Base-by-base conservation (phyloP, 1,140 invertebrate genomes). In the Caenorhabditis elegans region DNA sequence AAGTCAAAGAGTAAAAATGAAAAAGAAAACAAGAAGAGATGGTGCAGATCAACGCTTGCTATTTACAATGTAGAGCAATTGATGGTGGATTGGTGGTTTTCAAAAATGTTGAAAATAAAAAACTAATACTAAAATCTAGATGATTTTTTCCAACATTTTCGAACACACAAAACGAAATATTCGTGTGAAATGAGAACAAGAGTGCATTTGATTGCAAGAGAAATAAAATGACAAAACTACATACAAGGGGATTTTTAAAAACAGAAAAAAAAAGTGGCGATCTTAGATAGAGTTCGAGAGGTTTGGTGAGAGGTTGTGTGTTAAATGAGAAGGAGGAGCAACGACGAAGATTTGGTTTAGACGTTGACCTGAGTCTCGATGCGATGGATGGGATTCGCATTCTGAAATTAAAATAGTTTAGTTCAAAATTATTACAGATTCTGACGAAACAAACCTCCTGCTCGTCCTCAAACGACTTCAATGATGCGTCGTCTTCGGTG, bases 141-240 rank as follows among this genome's bases (percentile, higher is more conserved):
- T 24, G 0, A 13, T 60, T 6, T 8, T 34, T 65, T 65, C 11
- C n/a, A 22, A 34, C 34, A 39, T 39, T 70, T 39, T 22, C 34
- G 39, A 13, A 39, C 0, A 70, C 34, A 24, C 8, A 43, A 39
- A 70, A 70, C 60, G 39, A 70, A 31, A 70, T 22, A 39, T 70
- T 70, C 60, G 19, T 19, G 60, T 31, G 60, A 34, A 65, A 34
- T 17, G 19, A 70, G 39, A 70, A 70, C 60, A 70, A 70, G 60
- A 70, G 34, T 70, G 60, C 60, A 70, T 70, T 70, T 70, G 60
- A 39, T 22, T 70, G 60, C 60, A 70, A 39, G 60, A 70, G 22
- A 70, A 39, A 36, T 19, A 60, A n/a, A 53, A 34, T 17, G 26
- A 60, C 34, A 70, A 31, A 60, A 31, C 31, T 39, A 70, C 26